Conservation (phyloP, 2,113 vertebrate genomes). For the Dryoscopus gambensis region DNA sequence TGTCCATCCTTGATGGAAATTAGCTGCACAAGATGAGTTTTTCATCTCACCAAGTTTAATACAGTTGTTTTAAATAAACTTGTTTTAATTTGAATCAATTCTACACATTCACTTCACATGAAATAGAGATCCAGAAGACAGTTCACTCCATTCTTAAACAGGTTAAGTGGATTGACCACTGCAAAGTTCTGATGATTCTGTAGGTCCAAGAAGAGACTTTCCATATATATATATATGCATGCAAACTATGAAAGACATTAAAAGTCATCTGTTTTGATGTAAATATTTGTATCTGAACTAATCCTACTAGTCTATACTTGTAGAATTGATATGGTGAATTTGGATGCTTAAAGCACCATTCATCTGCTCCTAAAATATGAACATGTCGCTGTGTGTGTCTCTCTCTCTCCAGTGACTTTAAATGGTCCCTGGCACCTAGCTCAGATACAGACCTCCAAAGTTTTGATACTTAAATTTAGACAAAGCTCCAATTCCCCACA, state of each 20-base stretch:
- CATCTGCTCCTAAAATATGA: not conserved
- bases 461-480: not conserved
- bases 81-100: not conserved
- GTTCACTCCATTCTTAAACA: not conserved
- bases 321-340: accelerated
- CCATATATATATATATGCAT: not conserved
- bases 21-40: not conserved
- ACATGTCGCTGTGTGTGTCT: not conserved
- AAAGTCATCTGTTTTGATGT: not conserved
- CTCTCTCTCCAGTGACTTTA: not conserved
- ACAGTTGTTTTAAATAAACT: not conserved
- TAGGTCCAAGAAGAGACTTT: not conserved
- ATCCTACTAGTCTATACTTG: not conserved
- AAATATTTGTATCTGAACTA: not conserved
- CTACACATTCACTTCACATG: not conserved
- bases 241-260: not conserved
- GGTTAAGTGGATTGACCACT: not conserved
- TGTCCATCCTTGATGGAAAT: not conserved
- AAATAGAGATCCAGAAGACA: not conserved
- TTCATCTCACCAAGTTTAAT: not conserved
- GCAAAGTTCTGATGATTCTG: not conserved
- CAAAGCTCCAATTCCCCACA: not conserved
- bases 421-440: not conserved
- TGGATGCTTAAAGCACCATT: not conserved
- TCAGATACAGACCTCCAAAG: not conserved